Evolutionary conservation across 2,797 vertebrate genomes (phyloP), one percentile per base, ranked within the genome.

Genomic region (Ataeniobius toweri): DNA sequence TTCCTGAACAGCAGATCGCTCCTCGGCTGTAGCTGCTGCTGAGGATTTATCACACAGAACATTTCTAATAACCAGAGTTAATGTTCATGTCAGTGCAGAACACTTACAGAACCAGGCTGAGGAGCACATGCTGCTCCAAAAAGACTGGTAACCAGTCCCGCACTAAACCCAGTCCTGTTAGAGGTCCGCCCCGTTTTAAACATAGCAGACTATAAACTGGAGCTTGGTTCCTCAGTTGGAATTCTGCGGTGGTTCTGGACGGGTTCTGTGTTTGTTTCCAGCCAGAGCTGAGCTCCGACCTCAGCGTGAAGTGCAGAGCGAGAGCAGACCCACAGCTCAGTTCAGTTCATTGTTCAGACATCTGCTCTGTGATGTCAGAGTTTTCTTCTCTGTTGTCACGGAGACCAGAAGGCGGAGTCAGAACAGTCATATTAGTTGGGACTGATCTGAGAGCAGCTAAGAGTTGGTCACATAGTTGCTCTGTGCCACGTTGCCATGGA

Each of bases 401-500:
- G 22, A 31, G 6, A 39, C 20, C 1, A 16, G 7, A 18, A 31
- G 48, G 26, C n/a, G 18, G 44, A 28, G n/a, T 51, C 46, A 55
- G 20, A 55, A 24, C 18, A 67, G 36, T 67, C 20, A 39, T 36
- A 67, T 5, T 36, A 13, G 26, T 31, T 14, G 58, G 26, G 28
- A 7, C 26, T 28, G 14, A 61, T 46, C 44, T 46, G 44, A 46
- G 44, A 10, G 10, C 44, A 7, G 3, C 36, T 36, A 36, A 36
- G 36, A 48, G 46, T 48, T 48, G 46, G 7, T 48, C 46, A 48
- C 46, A 8, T 5, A 51, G 50, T 16, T 13, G 20, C 63, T 41
- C 3, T 67, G 36, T 9, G 20, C 53, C 2, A 9, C 20, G 63
- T 41, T 88, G 78, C 84, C 81, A 86, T 85, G 79, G 90, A 80